A percentile compares a stretch with the other conserved stretches of the same genome.
Evolutionary conservation across 2,888 invertebrate genomes (phyloP).

Genomic region (Diadegma fenestrale): DNA sequence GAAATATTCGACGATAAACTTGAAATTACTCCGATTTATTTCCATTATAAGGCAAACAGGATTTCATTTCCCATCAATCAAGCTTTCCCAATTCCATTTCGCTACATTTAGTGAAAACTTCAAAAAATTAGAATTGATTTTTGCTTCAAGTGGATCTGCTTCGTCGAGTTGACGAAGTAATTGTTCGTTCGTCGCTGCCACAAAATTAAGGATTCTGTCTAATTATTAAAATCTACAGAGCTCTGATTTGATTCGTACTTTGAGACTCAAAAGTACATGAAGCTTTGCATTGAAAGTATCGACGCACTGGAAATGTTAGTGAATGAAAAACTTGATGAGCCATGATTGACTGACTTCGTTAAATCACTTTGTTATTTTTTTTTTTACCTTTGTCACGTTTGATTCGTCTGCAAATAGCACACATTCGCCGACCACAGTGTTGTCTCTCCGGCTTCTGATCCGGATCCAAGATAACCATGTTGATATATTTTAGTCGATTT

Average conservation of each 20-base stretch:
- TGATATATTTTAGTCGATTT: slow-evolving; percentile 62
- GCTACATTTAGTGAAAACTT: too few relatives aligned
- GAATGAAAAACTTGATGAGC: not conserved
- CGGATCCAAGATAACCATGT: slow-evolving; percentile 84
- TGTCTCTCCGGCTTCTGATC: slow-evolving; percentile 84
- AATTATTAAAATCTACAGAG: not conserved
- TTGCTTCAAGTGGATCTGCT: not conserved
- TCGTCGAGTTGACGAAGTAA: not conserved
- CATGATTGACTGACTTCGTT: not conserved
- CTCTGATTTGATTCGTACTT: not conserved
- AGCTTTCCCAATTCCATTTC: not conserved
- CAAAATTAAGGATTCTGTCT: not conserved
- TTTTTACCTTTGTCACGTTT: slow-evolving; percentile 83
- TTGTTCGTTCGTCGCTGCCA: not conserved
- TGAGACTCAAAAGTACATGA: not conserved
- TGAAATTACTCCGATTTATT: not conserved
- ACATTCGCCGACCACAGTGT: slow-evolving; percentile 83
- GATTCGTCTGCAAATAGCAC: slow-evolving; percentile 84
- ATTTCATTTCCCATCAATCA: not conserved
- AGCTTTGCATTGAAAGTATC: not conserved
- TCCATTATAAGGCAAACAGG: not conserved
- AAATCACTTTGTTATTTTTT: not conserved
- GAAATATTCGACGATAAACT: not conserved
- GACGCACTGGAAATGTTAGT: not conserved
- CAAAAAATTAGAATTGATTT: too few relatives aligned